Percentiles rank a stretch among this genome's conserved stretches.
Conservation (phyloP, 2,113 vertebrate species). For the Diphyllodes magnificus region DNA sequence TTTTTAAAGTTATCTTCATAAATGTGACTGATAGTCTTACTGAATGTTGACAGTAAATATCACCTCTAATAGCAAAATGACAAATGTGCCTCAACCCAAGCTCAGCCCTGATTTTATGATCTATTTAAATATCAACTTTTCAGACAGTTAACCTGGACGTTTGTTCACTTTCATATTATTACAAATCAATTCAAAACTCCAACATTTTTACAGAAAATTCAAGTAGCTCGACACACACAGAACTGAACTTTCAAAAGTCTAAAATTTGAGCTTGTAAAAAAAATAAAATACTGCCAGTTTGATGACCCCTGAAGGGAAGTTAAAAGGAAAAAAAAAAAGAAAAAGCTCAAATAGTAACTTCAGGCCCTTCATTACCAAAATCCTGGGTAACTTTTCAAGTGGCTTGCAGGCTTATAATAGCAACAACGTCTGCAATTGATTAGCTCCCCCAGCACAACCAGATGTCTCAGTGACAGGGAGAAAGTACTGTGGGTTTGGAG, state of each 20-base stretch:
- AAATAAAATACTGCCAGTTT: background rate
- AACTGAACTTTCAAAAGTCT: background rate
- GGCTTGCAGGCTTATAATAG: constrained; percentile 43
- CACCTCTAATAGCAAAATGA: background rate
- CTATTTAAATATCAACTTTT: background rate
- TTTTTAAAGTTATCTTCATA: background rate
- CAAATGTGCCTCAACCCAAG: background rate
- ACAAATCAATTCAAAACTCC: background rate
- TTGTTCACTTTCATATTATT: background rate
- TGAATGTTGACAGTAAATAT: background rate
- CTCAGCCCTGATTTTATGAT: background rate
- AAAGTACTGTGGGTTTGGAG: background rate
- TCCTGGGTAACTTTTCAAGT: constrained; percentile 39
- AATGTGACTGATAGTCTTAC: background rate
- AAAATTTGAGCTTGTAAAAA: background rate
- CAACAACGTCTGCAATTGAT: constrained; percentile 25
- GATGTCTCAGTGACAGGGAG: background rate
- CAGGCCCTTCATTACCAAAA: constrained; percentile 59
- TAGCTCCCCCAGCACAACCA: background rate
- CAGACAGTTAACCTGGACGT: background rate
- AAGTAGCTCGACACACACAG: background rate
- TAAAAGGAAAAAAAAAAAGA: background rate
- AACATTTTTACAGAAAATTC: background rate
- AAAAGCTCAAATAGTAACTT: constrained; percentile 48
- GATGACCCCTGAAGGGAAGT: constrained; percentile 43